Conservation (phyloP, 2,888 invertebrate genomes). For the Lasius fuliginosus region DNA sequence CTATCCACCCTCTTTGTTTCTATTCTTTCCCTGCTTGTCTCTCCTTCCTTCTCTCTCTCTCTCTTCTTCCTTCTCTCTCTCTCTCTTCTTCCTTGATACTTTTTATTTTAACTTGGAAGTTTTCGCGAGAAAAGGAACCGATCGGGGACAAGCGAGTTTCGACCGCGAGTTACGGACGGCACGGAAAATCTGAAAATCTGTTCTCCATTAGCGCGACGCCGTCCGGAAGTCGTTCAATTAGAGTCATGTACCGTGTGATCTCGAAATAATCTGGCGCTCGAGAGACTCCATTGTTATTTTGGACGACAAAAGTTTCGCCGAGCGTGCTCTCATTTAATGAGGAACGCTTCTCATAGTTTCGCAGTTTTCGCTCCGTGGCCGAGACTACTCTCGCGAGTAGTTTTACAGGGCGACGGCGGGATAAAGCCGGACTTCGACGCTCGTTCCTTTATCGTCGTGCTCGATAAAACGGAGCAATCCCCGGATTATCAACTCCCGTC, state of each 20-base stretch:
- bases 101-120: constrained; percentile 45
- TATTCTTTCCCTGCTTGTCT: not conserved
- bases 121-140: constrained; percentile 50
- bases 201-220: constrained; percentile 68
- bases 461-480: constrained; percentile 49
- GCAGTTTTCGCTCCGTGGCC: constrained; percentile 37
- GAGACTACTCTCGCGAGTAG: constrained; percentile 46
- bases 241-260: constrained; percentile 71
- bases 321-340: constrained; percentile 53
- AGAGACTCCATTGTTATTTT: constrained; percentile 61
- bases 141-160: constrained; percentile 57
- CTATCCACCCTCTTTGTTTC: constrained; percentile 23
- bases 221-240: constrained; percentile 73
- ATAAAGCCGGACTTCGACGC: constrained; percentile 36
- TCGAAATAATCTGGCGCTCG: constrained; percentile 67
- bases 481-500: constrained; percentile 38
- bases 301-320: constrained; percentile 56
- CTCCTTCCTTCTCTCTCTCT: not conserved
- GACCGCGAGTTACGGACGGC: constrained; percentile 58
- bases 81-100: not conserved
- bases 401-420: constrained; percentile 49
- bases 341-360: constrained; percentile 52
- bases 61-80: not conserved
- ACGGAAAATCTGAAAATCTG: constrained; percentile 66
- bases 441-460: constrained; percentile 40